These are phyloP conservation scores for Aphidius ervi DNA, from an alignment of 1,140 invertebrate species.

Conservation along the genomic window DNA sequence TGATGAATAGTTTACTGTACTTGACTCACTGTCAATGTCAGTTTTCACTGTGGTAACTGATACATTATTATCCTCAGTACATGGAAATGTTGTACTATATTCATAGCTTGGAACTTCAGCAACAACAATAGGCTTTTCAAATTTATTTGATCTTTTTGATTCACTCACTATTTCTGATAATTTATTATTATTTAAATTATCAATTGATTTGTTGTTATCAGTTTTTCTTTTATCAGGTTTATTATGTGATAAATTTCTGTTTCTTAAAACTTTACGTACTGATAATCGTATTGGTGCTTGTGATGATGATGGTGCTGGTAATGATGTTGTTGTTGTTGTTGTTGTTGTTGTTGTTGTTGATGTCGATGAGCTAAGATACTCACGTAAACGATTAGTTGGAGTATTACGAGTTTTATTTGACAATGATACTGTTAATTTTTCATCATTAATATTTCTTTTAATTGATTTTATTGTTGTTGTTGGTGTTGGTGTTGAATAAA, in stretches of 20 bases:
- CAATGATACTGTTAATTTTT: too few species aligned
- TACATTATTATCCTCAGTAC: conserved; percentile 20
- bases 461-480: too few species aligned
- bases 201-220: neutral
- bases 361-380: too few species aligned
- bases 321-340: too few species aligned
- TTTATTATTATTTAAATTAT: neutral
- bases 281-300: too few species aligned
- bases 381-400: too few species aligned
- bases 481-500: too few species aligned
- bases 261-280: too few species aligned
- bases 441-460: too few species aligned
- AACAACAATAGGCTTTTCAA: conserved; percentile 45
- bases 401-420: too few species aligned
- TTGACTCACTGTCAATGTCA: conserved; percentile 5
- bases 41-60: conserved; percentile 4
- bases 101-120: conserved; percentile 31
- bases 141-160: conserved; percentile 23
- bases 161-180: conserved; percentile 1
- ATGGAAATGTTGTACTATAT: conserved; percentile 33
- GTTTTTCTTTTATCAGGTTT: neutral
- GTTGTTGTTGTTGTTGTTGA: too few species aligned
- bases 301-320: too few species aligned
- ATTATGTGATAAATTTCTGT: neutral
- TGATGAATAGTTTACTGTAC: neutral